These are phyloP conservation scores for Platorchestia sp. DNA, from an alignment of 1,140 invertebrate genomes.

Conservation along the genomic window DNA sequence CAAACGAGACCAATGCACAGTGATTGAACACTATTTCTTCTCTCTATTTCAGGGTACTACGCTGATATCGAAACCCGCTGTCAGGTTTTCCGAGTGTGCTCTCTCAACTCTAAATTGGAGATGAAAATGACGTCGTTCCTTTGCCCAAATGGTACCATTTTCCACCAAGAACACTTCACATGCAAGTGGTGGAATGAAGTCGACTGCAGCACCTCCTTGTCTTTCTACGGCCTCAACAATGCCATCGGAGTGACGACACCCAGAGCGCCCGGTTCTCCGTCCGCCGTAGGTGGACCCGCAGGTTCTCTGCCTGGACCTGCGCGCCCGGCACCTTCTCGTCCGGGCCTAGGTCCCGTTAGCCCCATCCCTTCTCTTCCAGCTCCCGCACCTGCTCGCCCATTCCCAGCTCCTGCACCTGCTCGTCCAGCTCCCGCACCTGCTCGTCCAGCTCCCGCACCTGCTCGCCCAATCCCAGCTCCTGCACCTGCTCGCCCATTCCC, in stretches of 20 bases:
- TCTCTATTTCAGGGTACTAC: constrained; percentile 68
- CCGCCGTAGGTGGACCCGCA: neutral
- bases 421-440: neutral
- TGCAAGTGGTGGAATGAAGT: constrained; percentile 97
- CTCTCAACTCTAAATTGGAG: constrained; percentile 58
- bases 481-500: constrained; percentile 41
- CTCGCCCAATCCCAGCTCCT: neutral
- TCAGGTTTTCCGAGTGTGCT: constrained; percentile 69
- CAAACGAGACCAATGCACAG: too few relatives aligned
- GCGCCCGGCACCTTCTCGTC: constrained; percentile 2
- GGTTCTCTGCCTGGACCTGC: neutral
- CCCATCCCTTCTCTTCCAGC: neutral
- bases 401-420: neutral
- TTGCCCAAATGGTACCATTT: constrained; percentile 75
- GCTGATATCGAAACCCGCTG: constrained; percentile 69
- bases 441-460: constrained; percentile 8
- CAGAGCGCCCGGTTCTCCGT: constrained; percentile 54
- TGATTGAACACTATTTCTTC: neutral
- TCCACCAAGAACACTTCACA: constrained; percentile 87
- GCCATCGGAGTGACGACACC: constrained; percentile 66
- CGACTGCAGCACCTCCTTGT: constrained; percentile 76
- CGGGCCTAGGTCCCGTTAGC: neutral
- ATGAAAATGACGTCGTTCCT: constrained; percentile 62
- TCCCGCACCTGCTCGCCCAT: neutral
- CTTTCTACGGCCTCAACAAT: constrained; percentile 73